Percentiles rank a stretch among this genome's conserved stretches.
Conservation (phyloP, 92 coral and sea anemone genomes). For the Epizoanthus stellaris region DNA sequence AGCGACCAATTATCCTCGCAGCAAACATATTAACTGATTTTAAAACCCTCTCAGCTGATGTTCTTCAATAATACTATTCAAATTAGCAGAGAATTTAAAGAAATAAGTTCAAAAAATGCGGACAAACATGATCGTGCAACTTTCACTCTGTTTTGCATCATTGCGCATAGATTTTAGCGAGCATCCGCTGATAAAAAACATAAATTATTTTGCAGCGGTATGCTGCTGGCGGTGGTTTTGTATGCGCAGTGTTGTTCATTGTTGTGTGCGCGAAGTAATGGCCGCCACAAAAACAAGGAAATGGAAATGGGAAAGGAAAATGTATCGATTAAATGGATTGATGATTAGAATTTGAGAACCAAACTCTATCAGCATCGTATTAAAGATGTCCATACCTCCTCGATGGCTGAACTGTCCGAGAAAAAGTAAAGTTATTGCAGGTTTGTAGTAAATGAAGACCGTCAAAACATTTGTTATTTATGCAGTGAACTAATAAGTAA, state of each 20-base stretch:
- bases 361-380: neutral
- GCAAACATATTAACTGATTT: slow-evolving; percentile 32
- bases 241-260: neutral
- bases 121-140: neutral
- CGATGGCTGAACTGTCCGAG: slow-evolving; percentile 97
- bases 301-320: neutral
- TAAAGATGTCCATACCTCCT: slow-evolving; percentile 87
- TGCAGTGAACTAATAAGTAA: too few relatives aligned
- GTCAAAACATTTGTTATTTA: too few relatives aligned
- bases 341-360: neutral
- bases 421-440: slow-evolving; percentile 91
- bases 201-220: neutral
- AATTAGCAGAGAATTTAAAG: neutral
- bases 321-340: neutral
- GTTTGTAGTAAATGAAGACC: slow-evolving; percentile 43
- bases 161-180: slow-evolving; percentile 23
- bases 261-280: neutral
- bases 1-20: slow-evolving; percentile 52
- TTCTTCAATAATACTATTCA: neutral
- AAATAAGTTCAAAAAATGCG: neutral
- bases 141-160: neutral
- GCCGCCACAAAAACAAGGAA: neutral
- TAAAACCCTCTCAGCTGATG: neutral
- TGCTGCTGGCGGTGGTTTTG: neutral
- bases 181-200: neutral